These are phyloP conservation scores for Alcedo atthis DNA, from an alignment of 2,797 vertebrate genomes.

Conservation along the genomic window DNA sequence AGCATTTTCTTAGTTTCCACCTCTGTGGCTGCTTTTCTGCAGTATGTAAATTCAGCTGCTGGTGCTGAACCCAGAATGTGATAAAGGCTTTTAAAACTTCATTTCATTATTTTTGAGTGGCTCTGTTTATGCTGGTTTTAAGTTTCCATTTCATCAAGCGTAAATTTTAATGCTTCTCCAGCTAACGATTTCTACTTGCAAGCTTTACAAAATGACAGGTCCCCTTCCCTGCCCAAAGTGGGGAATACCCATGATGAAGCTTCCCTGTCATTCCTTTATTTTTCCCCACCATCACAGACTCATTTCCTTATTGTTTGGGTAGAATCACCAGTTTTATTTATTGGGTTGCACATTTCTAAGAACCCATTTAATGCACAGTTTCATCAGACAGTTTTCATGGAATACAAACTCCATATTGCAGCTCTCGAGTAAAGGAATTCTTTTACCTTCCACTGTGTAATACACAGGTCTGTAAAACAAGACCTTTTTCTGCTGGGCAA, in stretches of 20 bases:
- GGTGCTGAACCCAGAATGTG: background rate
- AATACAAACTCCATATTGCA: constrained; percentile 30
- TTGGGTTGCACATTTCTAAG: constrained; percentile 11
- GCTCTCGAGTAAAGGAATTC: background rate
- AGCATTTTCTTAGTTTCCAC: background rate
- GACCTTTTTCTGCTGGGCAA: background rate
- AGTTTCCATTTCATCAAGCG: constrained; percentile 13
- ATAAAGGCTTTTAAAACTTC: constrained; percentile 53
- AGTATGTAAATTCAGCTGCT: constrained; percentile 44
- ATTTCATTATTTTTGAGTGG: constrained; percentile 43
- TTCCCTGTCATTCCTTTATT: background rate
- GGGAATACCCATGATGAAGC: background rate
- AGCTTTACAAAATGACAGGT: background rate
- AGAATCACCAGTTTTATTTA: constrained; percentile 51
- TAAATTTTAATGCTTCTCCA: background rate
- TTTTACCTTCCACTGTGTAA: background rate
- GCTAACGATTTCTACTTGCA: background rate
- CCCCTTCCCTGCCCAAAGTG: background rate
- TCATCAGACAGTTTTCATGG: constrained; percentile 35
- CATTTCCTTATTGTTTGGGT: background rate
- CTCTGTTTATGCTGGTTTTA: constrained; percentile 30
- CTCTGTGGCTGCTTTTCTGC: constrained; percentile 5
- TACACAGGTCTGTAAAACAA: background rate
- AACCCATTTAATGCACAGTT: constrained; percentile 50
- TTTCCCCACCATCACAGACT: background rate